Percentiles rank a stretch among this genome's conserved stretches.
Conservation (phyloP, 2,888 invertebrate genomes). For the Epinotia demarniana region DNA sequence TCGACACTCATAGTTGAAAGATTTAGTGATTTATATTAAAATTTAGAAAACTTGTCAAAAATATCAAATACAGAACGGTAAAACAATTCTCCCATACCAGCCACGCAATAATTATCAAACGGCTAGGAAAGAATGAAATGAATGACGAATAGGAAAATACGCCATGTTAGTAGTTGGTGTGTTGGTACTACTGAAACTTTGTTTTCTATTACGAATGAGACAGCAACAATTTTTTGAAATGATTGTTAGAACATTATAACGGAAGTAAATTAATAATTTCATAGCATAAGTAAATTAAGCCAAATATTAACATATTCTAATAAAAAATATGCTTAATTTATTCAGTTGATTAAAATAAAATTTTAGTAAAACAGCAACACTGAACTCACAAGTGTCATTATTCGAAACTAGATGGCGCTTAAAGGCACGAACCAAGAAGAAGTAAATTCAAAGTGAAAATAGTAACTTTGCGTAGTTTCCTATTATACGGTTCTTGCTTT, state of each 20-base stretch:
- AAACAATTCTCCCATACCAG: slow-evolving; percentile 78
- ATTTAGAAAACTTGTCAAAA: slow-evolving; percentile 75
- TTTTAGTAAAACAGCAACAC: slow-evolving; percentile 11
- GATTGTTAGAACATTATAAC: too few relatives aligned
- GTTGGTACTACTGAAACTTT: slow-evolving; percentile 55
- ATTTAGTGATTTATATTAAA: slow-evolving; percentile 59
- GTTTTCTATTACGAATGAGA: slow-evolving; percentile 69
- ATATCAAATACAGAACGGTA: slow-evolving; percentile 68
- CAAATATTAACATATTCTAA: not conserved
- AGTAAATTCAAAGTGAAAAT: too few relatives aligned
- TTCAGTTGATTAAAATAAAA: not conserved
- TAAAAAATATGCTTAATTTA: not conserved
- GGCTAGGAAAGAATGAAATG: slow-evolving; percentile 73
- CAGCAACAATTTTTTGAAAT: too few relatives aligned
- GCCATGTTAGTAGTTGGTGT: slow-evolving; percentile 76
- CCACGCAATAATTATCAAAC: slow-evolving; percentile 77
- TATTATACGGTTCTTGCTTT: too few relatives aligned
- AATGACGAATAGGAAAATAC: slow-evolving; percentile 76
- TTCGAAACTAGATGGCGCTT: slow-evolving; percentile 9
- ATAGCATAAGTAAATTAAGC: not conserved
- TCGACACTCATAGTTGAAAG: slow-evolving; percentile 93
- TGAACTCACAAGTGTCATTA: not conserved
- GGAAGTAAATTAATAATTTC: not conserved
- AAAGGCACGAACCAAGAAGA: not conserved
- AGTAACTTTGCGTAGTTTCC: too few relatives aligned